Evolutionary conservation across 2,888 invertebrate genomes (phyloP).

Genomic region (Octonoba sinensis): DNA sequence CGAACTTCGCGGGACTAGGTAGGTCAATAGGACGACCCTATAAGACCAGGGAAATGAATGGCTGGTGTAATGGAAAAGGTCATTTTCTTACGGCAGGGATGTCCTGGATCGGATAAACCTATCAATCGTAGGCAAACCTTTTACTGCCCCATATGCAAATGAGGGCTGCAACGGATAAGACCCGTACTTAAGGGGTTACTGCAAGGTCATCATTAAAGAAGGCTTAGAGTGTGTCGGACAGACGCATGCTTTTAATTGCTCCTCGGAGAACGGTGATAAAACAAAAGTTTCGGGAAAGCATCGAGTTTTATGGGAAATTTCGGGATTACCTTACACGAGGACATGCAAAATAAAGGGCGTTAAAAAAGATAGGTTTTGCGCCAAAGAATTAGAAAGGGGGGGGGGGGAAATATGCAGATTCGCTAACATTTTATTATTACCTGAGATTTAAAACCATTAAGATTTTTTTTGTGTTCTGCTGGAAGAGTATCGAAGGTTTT

Average conservation of each 20-base stretch:
- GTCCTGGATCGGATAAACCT: conserved; percentile 42
- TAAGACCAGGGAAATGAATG: conserved; percentile 47
- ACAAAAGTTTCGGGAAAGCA: conserved; percentile 44
- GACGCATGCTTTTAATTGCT: conserved; percentile 43
- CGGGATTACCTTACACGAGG: conserved; percentile 37
- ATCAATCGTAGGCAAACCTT: conserved; percentile 44
- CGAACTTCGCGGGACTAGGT: conserved; percentile 4
- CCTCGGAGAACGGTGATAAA: conserved; percentile 59
- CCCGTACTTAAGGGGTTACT: conserved; percentile 26
- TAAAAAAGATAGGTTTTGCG: conserved; percentile 18
- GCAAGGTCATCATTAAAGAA: conserved; percentile 59
- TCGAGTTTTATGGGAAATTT: conserved; percentile 46
- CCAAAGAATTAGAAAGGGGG: conserved; percentile 2
- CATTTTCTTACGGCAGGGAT: conserved; percentile 17
- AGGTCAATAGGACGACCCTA: conserved; percentile 36
- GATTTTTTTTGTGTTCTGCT: background rate
- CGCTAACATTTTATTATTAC: conserved; percentile 32
- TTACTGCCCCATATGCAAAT: conserved; percentile 45
- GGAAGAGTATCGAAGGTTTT: background rate
- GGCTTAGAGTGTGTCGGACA: conserved; percentile 53
- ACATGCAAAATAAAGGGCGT: conserved; percentile 11
- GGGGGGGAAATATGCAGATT: background rate
- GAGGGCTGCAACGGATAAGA: conserved; percentile 30
- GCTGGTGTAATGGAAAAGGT: conserved; percentile 36
- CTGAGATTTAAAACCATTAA: conserved; percentile 19